A percentile compares a stretch with the other conserved stretches of the same genome.
phyloP scores from a whole-genome alignment of 2,797 vertebrate genomes.

The Hyperoplus immaculatus region DNA sequence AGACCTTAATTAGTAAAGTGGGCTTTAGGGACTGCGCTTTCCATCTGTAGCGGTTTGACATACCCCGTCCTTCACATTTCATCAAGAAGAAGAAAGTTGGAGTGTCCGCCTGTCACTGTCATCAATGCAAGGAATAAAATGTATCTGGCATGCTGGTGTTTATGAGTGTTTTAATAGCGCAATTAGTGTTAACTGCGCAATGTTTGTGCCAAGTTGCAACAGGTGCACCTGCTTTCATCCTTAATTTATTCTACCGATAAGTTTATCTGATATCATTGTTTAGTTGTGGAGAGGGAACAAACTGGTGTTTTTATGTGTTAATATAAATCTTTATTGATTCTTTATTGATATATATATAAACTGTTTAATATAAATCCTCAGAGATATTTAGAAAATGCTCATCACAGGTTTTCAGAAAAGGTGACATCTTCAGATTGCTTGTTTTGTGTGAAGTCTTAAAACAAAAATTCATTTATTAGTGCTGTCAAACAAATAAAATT shows the following conservation, averaged over 20 bases:
- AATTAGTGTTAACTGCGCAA: slow-evolving; percentile 44
- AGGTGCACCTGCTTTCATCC: slow-evolving; percentile 33
- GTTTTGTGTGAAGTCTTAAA: background rate
- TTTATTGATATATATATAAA: background rate
- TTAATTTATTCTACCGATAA: slow-evolving; percentile 37
- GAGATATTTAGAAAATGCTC: no score
- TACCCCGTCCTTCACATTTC: slow-evolving; percentile 64
- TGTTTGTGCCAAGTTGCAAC: slow-evolving; percentile 45
- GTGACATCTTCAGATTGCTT: background rate
- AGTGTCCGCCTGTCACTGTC: slow-evolving; percentile 6
- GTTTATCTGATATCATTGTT: background rate
- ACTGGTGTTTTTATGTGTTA: background rate
- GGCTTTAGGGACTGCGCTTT: slow-evolving; percentile 56
- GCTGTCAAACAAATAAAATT: background rate
- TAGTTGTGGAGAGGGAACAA: background rate
- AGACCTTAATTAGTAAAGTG: slow-evolving; percentile 67
- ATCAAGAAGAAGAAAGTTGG: slow-evolving; percentile 20
- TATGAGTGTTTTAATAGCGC: slow-evolving; percentile 39
- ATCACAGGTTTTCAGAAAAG: background rate
- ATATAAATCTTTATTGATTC: background rate
- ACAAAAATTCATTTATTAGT: background rate
- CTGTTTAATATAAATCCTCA: background rate
- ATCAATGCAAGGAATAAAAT: background rate
- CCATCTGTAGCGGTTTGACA: slow-evolving; percentile 71
- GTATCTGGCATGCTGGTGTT: slow-evolving; percentile 7